Percentiles rank a stretch among this genome's conserved stretches.
Conservation (phyloP, 2,113 vertebrate species). For the Echinops telfairi region DNA sequence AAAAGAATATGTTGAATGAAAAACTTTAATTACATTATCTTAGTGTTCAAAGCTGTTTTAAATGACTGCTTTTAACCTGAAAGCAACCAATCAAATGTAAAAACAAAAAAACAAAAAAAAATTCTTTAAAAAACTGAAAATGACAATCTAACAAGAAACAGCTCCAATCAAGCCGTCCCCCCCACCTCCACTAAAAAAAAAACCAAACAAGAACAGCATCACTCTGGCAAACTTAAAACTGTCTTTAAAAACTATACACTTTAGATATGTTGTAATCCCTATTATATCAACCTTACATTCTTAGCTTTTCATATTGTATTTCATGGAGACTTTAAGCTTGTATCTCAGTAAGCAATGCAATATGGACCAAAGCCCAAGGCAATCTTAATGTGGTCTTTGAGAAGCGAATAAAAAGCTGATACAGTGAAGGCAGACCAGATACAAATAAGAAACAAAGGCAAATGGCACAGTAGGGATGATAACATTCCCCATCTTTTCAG, state of each 20-base stretch:
- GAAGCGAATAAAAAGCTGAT: slow-evolving; percentile 53
- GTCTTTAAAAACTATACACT: not conserved
- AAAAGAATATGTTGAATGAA: too few species aligned
- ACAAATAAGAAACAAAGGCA: slow-evolving; percentile 45
- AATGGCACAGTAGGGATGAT: slow-evolving; percentile 25
- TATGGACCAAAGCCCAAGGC: slow-evolving; percentile 24
- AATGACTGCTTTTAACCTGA: slow-evolving; percentile 6
- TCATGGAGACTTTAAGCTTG: slow-evolving; percentile 27
- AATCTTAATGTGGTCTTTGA: not conserved
- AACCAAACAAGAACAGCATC: too few species aligned
- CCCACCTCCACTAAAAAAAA: too few species aligned
- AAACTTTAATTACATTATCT: slow-evolving; percentile 34
- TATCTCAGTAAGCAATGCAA: slow-evolving; percentile 6
- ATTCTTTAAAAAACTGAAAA: slow-evolving; percentile 56
- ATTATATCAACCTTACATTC: slow-evolving; percentile 24
- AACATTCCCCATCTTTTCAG: not conserved
- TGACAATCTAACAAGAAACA: slow-evolving; percentile 61
- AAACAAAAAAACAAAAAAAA: not conserved
- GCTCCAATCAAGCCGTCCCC: not conserved
- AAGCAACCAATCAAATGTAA: slow-evolving; percentile 4
- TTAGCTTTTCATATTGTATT: not conserved
- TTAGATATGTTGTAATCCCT: not conserved
- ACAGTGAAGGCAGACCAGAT: slow-evolving; percentile 49
- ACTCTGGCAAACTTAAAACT: not conserved
- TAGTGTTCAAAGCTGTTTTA: slow-evolving; percentile 26